These are phyloP conservation scores for Trissonchulus sp. DNA, from an alignment of 2,888 invertebrate species.

Conservation along the genomic window DNA sequence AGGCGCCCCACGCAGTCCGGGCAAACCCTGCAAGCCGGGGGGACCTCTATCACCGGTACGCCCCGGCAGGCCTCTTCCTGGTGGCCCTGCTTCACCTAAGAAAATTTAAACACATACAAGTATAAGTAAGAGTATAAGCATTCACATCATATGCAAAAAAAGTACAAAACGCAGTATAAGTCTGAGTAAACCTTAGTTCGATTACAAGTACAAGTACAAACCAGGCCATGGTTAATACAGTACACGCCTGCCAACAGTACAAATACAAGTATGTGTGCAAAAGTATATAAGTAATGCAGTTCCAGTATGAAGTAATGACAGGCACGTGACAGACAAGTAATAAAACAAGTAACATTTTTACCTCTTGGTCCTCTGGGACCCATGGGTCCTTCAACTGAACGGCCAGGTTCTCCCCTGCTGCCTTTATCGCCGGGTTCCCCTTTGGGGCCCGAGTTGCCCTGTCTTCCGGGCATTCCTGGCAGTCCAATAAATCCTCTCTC, in stretches of 20 bases:
- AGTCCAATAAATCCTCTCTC: constrained; percentile 25
- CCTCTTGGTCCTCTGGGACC: constrained; percentile 22
- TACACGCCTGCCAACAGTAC: no score
- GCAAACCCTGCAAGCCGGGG: constrained; percentile 20
- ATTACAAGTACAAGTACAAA: no score
- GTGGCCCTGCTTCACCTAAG: constrained; percentile 6
- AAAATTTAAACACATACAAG: no score
- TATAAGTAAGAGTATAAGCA: no score
- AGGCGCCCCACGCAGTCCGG: constrained; percentile 15
- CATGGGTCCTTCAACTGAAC: constrained; percentile 18
- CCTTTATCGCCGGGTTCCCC: constrained; percentile 28
- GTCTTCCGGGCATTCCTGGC: constrained; percentile 26
- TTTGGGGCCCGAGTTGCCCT: constrained; percentile 12
- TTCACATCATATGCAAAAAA: no score
- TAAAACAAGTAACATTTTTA: background rate
- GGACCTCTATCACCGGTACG: constrained; percentile 15
- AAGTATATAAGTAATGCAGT: no score
- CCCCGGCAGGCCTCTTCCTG: constrained; percentile 23
- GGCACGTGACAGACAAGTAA: no score
- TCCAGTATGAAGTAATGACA: no score
- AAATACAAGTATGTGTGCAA: no score
- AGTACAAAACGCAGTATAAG: no score
- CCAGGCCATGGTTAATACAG: no score
- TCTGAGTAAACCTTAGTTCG: no score
- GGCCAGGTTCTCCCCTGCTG: background rate